Evolutionary conservation across 2,113 vertebrate genomes (phyloP).

Genomic region (Megalops atlanticus): DNA sequence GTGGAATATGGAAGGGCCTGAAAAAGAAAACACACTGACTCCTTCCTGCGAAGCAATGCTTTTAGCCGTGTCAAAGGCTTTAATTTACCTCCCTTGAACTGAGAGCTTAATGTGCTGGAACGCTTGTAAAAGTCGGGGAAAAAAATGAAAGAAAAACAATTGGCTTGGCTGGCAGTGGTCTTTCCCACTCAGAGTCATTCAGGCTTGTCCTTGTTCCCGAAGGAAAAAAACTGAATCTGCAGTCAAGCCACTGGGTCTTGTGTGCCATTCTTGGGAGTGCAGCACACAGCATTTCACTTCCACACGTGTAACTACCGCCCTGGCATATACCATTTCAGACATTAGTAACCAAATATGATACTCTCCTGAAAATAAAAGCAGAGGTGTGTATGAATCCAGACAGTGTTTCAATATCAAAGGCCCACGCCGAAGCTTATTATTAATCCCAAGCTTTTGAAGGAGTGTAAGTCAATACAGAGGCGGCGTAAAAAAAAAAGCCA

Average conservation of each 20-base stretch:
- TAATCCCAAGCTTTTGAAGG: not conserved
- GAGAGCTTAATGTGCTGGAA: not conserved
- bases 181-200: not conserved
- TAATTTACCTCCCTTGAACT: not conserved
- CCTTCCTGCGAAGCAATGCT: not conserved
- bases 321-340: not conserved
- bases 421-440: not conserved
- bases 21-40: slow-evolving; percentile 9
- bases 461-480: not conserved
- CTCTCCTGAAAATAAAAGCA: not conserved
- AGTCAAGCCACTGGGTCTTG: not conserved
- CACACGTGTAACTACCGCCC: not conserved
- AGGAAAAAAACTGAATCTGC: not conserved
- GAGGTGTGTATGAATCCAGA: not conserved
- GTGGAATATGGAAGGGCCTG: not conserved
- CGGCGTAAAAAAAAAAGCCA: not conserved
- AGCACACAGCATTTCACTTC: not conserved
- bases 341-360: not conserved
- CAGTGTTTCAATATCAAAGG: not conserved
- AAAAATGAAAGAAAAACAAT: not conserved
- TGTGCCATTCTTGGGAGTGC: not conserved
- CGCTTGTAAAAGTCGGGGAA: not conserved
- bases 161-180: not conserved
- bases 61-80: not conserved
- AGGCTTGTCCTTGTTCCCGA: not conserved